Base-by-base conservation (phyloP, 2,113 vertebrate species). In the Aspiorhynchus laticeps region DNA sequence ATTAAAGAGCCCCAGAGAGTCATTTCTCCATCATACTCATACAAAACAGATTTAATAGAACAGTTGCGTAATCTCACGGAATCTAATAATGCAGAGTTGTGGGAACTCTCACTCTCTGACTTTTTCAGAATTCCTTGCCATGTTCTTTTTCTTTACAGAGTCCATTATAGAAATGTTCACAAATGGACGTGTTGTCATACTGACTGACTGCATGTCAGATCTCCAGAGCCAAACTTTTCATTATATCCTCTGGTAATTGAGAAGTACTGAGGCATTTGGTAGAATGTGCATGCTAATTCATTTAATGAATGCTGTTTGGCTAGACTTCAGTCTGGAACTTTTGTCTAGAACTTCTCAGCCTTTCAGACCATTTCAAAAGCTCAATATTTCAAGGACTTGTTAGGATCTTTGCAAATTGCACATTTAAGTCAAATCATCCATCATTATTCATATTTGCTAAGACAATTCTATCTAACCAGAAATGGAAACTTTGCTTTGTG, bases 21-120 rank as follows among this genome's bases (percentile, higher is more conserved):
- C 56, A 53, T 59, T 77, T 73, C 80, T 87, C 80, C 46, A 87
- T 87, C 86, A 83, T 51, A 36, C 36, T 82, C 84, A 51, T 78
- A 84, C 56, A 84, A 84, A 74, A 74, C 21, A 19, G 67, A 84
- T 73, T 74, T 84, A 74, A 84, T 84, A 53, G 31, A 74, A 84
- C 78, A 41, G 78, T 33, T 31, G 33, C 69, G 46, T 74, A 74
- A 84, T 84, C 48, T 38, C 31, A n/a, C 41, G 1, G 28, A 74
- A 84, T 59, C 28, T 84, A 84, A 84, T 84, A 84, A 69, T 14
- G 41, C 65, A 36, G 67, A 84, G 48, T 26, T 41, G 43, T 26
- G 67, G 69, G 46, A 84, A 74, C 24, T 56, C 82, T 11, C 5
- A 2, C 43, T 83, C 28, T 48, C 61, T 65, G n/a, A 24, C 31